Evolutionary conservation across 2,113 vertebrate genomes (phyloP), one percentile per base, ranked within the genome.

Genomic region (Octodon degus): DNA sequence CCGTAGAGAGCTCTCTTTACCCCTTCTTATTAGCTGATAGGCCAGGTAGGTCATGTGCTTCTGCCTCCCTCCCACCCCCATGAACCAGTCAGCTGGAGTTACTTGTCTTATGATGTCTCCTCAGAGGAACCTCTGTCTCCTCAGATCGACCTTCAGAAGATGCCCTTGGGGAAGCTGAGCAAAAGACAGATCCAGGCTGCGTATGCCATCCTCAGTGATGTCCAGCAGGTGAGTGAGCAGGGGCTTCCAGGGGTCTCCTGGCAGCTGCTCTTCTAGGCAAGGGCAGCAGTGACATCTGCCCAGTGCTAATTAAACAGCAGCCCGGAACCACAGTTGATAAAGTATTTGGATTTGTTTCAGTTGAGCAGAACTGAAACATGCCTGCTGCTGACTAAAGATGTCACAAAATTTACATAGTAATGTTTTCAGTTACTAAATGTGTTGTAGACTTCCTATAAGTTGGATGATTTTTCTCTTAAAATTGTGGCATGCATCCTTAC

Each of bases 61-160:
- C 12, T 43, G 14, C 47, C 9, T 14, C 55, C 55, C 17, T 16
- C 0, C 55, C 55, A 58, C 55, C 81, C 63, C 13, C 37, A 17
- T 37, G n/a, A 34, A 67, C 5, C 1, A 53, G 68, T 25, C 24
- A n/a, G 8, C 16, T 6, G 2, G 53, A 37, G 14, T 72, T 67
- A 37, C 11, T 79, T 67, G 34, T 27, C 55, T 1, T 5, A 30
- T 53, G 9, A 63, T 34, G 27, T n/a, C 72, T 25, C n/a, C 79
- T 50, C 50, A 50, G 50, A 50, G 50, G 50, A 50, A 50, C 50
- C 50, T 50, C 76, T 96, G 1, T 97, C 19, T 94, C 92, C 79
- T 68, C 98, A 99, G 99, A 99, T 99, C 93, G 99, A 99, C 98
- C 99, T 99, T 55, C 99, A 99, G 98, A 99, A 99, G 98, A 99